Base-by-base conservation (phyloP, 2,888 invertebrate species). In the Melinaea marsaeus region DNA sequence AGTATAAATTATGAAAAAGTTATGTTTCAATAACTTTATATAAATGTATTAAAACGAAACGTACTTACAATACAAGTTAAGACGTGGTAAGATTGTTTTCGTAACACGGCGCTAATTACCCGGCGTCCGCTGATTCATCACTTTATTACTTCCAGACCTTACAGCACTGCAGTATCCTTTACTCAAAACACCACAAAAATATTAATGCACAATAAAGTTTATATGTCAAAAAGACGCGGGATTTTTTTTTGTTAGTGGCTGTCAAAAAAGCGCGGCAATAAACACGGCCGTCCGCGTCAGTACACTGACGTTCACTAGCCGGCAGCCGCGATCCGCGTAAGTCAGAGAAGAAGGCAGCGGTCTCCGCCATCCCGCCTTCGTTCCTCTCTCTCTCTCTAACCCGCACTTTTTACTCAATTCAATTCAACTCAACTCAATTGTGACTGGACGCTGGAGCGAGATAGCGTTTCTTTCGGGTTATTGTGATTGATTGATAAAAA, bases 341-440 rank as follows among this genome's bases (percentile, higher is more conserved):
- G 89, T 88, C 87, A 85, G 88, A 84, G 89, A 88, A 90, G 90
- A 90, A 90, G 90, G 90, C 90, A 88, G 90, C 84, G 88, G 88
- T 88, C 89, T 89, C 86, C 76, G 79, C 80, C 86, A 86, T 81
- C 90, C 86, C 90, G 90, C 90, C 90, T 90, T 87, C 88, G 83
- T 87, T 84, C 84, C 84, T 90, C 90, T 88, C 90, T 81, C 83
- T 90, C 90, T 84, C 82, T 80, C 86, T 87, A 89, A 83, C 88
- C 87, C 85, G 88, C 73, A 86, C 84, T 90, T 90, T 90, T 90
- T 90, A 89, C 89, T 89, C 89, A 83, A 89, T 89, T 90, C 90
- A 89, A 90, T 89, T 88, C 88, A 90, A 90, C 90, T 90, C 89
- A 90, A 90, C 88, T 89, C 89, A 90, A 90, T 90, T 89, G 80